phyloP scores from a whole-genome alignment of 2,888 invertebrate species.

The Lithosia quadra region DNA sequence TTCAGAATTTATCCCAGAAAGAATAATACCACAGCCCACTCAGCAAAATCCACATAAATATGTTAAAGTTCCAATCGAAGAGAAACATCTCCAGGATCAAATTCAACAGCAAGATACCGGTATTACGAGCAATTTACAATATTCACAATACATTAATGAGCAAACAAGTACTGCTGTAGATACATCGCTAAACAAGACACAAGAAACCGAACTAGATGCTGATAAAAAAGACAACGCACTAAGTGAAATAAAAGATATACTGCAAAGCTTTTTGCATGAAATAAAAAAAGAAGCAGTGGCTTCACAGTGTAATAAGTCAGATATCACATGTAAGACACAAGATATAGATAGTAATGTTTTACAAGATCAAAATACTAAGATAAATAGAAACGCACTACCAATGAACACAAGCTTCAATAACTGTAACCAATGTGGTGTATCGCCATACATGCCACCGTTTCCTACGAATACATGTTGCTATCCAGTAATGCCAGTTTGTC shows the following conservation, averaged over 20 bases:
- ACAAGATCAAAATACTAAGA: conserved; percentile 41
- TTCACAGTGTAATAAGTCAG: conserved; percentile 62
- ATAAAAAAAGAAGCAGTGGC: conserved; percentile 73
- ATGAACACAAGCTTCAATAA: conserved; percentile 61
- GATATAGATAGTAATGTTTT: conserved; percentile 45
- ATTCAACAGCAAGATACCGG: conserved; percentile 50
- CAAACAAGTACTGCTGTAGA: conserved; percentile 54
- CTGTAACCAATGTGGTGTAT: conserved; percentile 31
- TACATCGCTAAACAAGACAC: conserved; percentile 63
- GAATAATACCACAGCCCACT: conserved; percentile 24
- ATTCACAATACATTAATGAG: conserved; percentile 50
- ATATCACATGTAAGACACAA: conserved; percentile 48
- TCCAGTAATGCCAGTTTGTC: conserved; percentile 73
- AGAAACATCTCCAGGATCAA: conserved; percentile 27
- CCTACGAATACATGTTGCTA: conserved; percentile 72
- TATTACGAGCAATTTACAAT: conserved; percentile 57
- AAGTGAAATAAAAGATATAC: conserved; percentile 79
- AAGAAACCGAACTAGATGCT: conserved; percentile 57
- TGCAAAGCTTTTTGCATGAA: conserved; percentile 76
- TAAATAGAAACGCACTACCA: conserved; percentile 46
- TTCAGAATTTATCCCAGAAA: conserved; percentile 34
- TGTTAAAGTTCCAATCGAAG: conserved; percentile 33
- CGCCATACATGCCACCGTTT: conserved; percentile 59
- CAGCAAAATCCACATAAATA: conserved; percentile 22
- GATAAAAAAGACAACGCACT: conserved; percentile 78